Evolutionary conservation across 2,888 invertebrate genomes (phyloP).

Genomic region (Mellilla xanthometata): DNA sequence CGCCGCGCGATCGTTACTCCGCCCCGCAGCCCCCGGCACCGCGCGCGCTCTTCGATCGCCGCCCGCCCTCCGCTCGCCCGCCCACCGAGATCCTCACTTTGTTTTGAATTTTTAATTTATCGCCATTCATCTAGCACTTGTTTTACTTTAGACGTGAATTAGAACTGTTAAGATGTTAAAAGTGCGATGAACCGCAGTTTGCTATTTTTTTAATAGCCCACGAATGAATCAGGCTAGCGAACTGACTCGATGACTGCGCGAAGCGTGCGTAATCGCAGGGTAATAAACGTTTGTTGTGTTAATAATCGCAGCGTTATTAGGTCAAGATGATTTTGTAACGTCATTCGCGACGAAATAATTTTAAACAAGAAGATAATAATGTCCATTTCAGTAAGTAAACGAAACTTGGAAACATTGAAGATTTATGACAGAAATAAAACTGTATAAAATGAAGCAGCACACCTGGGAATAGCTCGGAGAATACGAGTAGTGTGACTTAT

Average conservation of each 20-base stretch:
- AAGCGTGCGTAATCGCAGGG: background rate
- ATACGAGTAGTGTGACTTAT: slow-evolving; percentile 14
- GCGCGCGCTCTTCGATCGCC: slow-evolving; percentile 78
- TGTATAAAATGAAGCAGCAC: slow-evolving; percentile 14
- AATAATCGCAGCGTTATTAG: slow-evolving; percentile 10
- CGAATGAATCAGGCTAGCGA: slow-evolving; percentile 10
- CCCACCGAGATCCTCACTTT: slow-evolving; percentile 70
- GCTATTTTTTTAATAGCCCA: slow-evolving; percentile 12
- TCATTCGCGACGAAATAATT: slow-evolving; percentile 1
- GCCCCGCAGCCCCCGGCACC: slow-evolving; percentile 59
- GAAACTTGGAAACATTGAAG: background rate
- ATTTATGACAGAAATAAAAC: slow-evolving; percentile 11
- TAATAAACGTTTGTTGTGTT: slow-evolving; percentile 10
- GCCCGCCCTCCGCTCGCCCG: slow-evolving; percentile 74
- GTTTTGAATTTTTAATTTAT: slow-evolving; percentile 81
- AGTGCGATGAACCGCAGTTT: slow-evolving; percentile 30
- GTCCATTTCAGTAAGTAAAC: background rate
- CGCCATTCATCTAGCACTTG: slow-evolving; percentile 69
- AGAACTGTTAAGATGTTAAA: slow-evolving; percentile 37
- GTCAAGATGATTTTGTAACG: slow-evolving; percentile 6
- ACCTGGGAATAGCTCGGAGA: slow-evolving; percentile 21
- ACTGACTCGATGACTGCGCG: slow-evolving; percentile 9
- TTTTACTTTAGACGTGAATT: slow-evolving; percentile 54
- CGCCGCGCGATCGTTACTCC: slow-evolving; percentile 63
- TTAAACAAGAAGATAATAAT: background rate